Base-by-base conservation (phyloP, 2,113 vertebrate genomes). In the Leiothrix lutea region DNA sequence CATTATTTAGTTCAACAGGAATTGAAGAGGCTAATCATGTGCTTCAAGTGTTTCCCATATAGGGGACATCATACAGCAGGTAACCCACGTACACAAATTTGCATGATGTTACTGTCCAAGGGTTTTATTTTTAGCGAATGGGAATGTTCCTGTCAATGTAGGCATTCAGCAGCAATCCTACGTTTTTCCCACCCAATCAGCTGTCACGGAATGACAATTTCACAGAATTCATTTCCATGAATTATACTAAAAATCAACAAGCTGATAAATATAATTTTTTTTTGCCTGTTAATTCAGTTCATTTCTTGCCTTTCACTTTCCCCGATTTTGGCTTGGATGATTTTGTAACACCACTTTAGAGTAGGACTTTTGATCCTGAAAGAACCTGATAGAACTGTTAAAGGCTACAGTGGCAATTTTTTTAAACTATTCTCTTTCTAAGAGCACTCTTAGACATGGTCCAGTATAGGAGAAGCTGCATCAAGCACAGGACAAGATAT, bases 191-290 rank as follows among this genome's bases (percentile, higher is more conserved):
- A 95, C 70, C 74, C 87, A 94, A 85, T 85, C 66, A 90, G 67
- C 75, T 95, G 80, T 83, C 92, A 93, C 0, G 2, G 38, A 90
- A 92, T 53, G 60, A 96, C 78, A 88, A 74, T 57, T 86, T 72
- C 67, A 77, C 33, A 48, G 73, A 83, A 95, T 83, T 80, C 1
- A 73, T 80, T 88, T 92, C 82, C 86, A 94, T 88, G n/a, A 85
- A 91, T 85, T 90, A 85, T n/a, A 66, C 33, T 66, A 79, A 85
- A 92, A 91, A 82, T 74, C 73, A 94, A 80, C 45, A 73, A 94
- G 42, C 16, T 88, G 65, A 82, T 86, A 85, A 79, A 75, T 60
- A 23, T 4, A 56, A 14, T 3, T 44, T 35, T 57, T 57, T 86
- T 87, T 92, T 75, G 10, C 56, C 45, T 47, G 36, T 86, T 89